A percentile compares a stretch with the other conserved stretches of the same genome.
phyloP scores from a whole-genome alignment of 2,113 vertebrate species.

The Callionymus lyra region DNA sequence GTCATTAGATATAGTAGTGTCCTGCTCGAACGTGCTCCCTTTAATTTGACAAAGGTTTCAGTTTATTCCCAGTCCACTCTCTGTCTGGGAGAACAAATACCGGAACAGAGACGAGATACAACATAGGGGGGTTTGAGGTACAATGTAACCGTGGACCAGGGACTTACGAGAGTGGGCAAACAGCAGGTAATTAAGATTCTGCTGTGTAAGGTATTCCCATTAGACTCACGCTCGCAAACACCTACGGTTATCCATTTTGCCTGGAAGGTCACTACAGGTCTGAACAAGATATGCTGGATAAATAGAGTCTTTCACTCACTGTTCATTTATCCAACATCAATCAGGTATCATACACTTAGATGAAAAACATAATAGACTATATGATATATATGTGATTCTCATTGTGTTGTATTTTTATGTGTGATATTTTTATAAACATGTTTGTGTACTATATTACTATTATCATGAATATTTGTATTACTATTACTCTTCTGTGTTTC shows the following conservation, averaged over 20 bases:
- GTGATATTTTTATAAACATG: no score
- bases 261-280: no score
- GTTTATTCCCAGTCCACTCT: constrained; percentile 23
- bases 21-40: constrained; percentile 48
- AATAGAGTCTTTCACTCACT: no score
- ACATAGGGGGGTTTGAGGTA: constrained; percentile 2
- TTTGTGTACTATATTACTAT: no score
- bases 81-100: constrained; percentile 25
- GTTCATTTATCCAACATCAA: no score
- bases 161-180: constrained; percentile 1
- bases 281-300: no score
- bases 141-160: constrained; percentile 9
- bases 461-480: no score
- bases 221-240: background rate
- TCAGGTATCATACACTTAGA: no score
- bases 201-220: constrained; percentile 5
- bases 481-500: no score
- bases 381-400: no score
- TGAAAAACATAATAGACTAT: no score
- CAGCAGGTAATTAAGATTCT: constrained; percentile 15
- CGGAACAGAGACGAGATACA: constrained; percentile 13
- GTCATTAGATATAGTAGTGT: constrained; percentile 50
- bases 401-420: no score
- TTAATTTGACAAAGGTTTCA: constrained; percentile 56
- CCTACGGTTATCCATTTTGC: background rate